Base-by-base conservation (phyloP, 2,888 invertebrate genomes). In the Mythimna ferrago region DNA sequence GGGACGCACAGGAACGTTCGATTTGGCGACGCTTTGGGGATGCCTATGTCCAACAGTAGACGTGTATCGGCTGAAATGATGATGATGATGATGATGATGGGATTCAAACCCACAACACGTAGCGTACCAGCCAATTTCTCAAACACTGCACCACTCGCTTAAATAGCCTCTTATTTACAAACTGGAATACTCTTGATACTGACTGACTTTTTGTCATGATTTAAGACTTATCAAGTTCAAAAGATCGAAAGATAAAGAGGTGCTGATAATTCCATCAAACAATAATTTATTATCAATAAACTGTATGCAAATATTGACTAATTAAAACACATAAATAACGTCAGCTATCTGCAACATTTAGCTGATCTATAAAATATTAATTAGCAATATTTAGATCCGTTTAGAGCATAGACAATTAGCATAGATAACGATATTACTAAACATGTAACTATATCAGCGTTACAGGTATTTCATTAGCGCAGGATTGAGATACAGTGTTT, bases 311-410 rank as follows among this genome's bases (percentile, higher is more conserved):
- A 81, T 73, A 10, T 32, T 10, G 7, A n/a, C 57, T 71, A 70
- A 81, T 63, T 35, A 51, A 71, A 68, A 56, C 82, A 71, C 84
- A 81, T 86, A 81, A 73, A 86, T 76, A 64, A 61, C 35, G 9
- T n/a, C 26, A 19, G 53, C 19, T 73, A 70, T 76, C 81, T 63
- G 72, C 76, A 58, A 73, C 61, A 76, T 57, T 66, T 69, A 81
- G 75, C 58, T 74, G 66, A 64, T 76, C 70, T 74, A 84, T 86
- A 72, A 84, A 84, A 78, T 78, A 81, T 78, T 81, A 84, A 86
- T 84, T 84, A 81, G 76, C 41, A 38, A 61, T 66, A 81, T 82
- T 75, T 21, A 68, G 62, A 72, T 71, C 60, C 70, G 78, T 73
- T 73, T 56, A 71, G 66, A 48, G 21, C 68, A 54, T 10, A 69